phyloP scores from a whole-genome alignment of 2,888 invertebrate genomes.

The Metalampra italica region DNA sequence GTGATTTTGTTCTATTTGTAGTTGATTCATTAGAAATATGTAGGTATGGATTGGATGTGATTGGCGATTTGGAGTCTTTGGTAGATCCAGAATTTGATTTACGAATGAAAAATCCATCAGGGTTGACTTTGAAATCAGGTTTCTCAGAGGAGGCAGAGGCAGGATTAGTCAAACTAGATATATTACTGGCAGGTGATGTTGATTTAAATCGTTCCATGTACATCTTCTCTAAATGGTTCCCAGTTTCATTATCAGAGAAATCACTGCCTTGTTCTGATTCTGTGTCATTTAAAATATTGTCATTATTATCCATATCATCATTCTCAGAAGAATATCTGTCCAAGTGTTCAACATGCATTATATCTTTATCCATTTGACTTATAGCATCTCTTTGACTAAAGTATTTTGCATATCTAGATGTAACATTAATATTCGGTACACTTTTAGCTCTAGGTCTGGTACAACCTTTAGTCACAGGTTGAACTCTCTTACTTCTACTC shows the following conservation, averaged over 20 bases:
- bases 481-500: slow-evolving; percentile 43
- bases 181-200: slow-evolving; percentile 38
- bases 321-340: slow-evolving; percentile 23
- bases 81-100: slow-evolving; percentile 33
- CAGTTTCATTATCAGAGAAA: slow-evolving; percentile 35
- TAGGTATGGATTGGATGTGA: slow-evolving; percentile 12
- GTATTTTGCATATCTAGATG: slow-evolving; percentile 72
- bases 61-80: slow-evolving; percentile 36
- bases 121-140: slow-evolving; percentile 22
- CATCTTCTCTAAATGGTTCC: slow-evolving; percentile 61
- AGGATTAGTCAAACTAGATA: slow-evolving; percentile 31
- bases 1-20: slow-evolving; percentile 3
- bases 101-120: slow-evolving; percentile 46
- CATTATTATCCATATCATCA: slow-evolving; percentile 23
- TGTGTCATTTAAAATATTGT: slow-evolving; percentile 25
- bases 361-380: slow-evolving; percentile 47
- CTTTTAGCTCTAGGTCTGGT: slow-evolving; percentile 64
- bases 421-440: slow-evolving; percentile 70
- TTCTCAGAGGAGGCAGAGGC: slow-evolving; percentile 21
- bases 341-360: slow-evolving; percentile 25
- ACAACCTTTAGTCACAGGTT: slow-evolving; percentile 24
- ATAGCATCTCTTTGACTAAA: slow-evolving; percentile 65
- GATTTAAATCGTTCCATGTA: slow-evolving; percentile 59
- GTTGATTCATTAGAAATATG: not conserved
- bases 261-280: slow-evolving; percentile 27